A percentile compares a stretch with the other conserved stretches of the same genome.
Evolutionary conservation across 2,113 vertebrate species (phyloP).

Genomic region (Podarcis muralis): DNA sequence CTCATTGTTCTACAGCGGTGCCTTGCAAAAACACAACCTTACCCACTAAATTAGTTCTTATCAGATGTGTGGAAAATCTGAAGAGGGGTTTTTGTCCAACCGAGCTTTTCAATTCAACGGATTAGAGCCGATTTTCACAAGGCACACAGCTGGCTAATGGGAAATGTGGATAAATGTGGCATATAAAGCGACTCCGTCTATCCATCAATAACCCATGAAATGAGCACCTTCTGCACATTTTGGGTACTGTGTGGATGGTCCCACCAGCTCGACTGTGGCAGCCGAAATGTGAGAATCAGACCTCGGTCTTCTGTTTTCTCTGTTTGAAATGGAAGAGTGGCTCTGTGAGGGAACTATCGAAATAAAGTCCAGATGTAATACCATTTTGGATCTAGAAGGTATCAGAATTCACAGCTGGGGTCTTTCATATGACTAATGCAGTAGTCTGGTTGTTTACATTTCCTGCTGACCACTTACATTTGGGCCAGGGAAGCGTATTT

Average conservation of each 20-base stretch:
- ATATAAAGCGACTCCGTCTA: no score
- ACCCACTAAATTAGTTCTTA: no score
- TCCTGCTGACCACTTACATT: constrained; percentile 44
- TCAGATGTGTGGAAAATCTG: no score
- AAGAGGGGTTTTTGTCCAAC: no score
- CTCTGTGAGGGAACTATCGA: constrained; percentile 7
- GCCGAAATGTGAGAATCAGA: not conserved
- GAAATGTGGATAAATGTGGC: no score
- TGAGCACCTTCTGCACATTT: not conserved
- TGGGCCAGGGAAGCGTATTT: not conserved
- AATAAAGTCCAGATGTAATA: constrained; percentile 14
- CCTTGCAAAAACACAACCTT: no score
- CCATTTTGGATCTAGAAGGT: not conserved
- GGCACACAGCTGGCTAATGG: no score
- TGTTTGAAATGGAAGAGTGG: constrained; percentile 16
- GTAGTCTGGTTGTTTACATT: constrained; percentile 28
- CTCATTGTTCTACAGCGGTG: no score
- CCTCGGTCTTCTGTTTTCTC: constrained; percentile 11
- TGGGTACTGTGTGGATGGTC: not conserved
- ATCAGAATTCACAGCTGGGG: not conserved
- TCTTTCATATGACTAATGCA: constrained; percentile 26
- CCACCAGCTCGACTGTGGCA: not conserved
- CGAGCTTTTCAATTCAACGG: no score
- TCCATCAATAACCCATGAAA: not conserved
- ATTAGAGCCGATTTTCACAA: no score